Evolutionary conservation across 2,797 vertebrate genomes (phyloP).

Genomic region (Nyctibius grandis): DNA sequence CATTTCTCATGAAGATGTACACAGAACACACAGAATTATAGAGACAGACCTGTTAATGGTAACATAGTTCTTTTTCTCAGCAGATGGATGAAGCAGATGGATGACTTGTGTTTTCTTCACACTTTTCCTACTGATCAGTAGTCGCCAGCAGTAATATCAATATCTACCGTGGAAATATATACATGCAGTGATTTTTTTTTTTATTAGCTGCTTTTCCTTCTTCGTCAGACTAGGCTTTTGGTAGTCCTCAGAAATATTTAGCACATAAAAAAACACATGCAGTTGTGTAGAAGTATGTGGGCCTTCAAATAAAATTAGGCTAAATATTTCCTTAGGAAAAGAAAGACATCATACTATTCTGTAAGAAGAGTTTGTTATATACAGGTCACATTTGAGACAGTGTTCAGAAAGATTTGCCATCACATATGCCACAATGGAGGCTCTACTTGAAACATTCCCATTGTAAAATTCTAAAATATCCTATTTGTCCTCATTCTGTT

Average conservation of each 20-base stretch:
- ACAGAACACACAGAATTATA: background rate
- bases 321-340: background rate
- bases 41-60: background rate
- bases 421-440: background rate
- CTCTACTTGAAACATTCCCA: background rate
- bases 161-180: background rate
- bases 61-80: background rate
- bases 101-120: conserved; percentile 26
- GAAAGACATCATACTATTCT: background rate
- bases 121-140: background rate
- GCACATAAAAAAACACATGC: rapidly evolving
- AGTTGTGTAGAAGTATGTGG: background rate
- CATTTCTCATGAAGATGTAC: background rate
- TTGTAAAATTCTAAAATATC: background rate
- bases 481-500: background rate
- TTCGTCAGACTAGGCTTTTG: background rate
- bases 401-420: background rate
- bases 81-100: conserved; percentile 20
- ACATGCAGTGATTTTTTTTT: background rate
- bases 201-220: background rate
- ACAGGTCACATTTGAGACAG: background rate
- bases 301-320: background rate
- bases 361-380: background rate
- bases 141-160: background rate
- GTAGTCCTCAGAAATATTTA: background rate